Evolutionary conservation across 1,140 invertebrate genomes (phyloP).

Genomic region (Agraylea sexmaculata): DNA sequence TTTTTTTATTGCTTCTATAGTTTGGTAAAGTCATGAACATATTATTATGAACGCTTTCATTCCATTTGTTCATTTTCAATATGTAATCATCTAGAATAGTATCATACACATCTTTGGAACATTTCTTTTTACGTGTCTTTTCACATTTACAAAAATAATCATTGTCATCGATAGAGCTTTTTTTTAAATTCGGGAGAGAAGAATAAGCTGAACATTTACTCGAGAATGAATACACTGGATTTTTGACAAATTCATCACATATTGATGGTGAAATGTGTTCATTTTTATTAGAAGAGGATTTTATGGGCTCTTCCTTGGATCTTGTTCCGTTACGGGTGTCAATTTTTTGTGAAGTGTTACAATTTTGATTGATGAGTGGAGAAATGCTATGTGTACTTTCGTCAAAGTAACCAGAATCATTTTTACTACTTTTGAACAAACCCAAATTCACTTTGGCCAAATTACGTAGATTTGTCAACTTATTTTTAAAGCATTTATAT

Average conservation of each 20-base stretch:
- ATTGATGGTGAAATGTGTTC: no score
- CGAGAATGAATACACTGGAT: neutral
- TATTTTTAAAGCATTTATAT: slow-evolving; percentile 10
- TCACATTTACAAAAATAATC: neutral
- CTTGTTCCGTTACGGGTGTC: slow-evolving; percentile 2
- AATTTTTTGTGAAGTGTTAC: neutral
- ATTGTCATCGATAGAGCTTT: slow-evolving; percentile 1
- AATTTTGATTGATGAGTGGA: no score
- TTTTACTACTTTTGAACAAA: no score
- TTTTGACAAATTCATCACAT: no score
- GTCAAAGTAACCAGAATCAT: no score
- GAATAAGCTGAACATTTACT: slow-evolving; percentile 11
- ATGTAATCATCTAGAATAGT: slow-evolving; percentile 35
- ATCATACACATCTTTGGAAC: slow-evolving; percentile 25
- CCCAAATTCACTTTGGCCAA: no score
- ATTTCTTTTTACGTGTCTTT: slow-evolving; percentile 4
- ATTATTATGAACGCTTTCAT: slow-evolving; percentile 33
- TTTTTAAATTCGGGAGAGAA: slow-evolving; percentile 17
- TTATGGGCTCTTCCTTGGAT: neutral
- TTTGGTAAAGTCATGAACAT: slow-evolving; percentile 27
- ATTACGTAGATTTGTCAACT: slow-evolving; percentile 14
- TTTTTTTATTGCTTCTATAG: slow-evolving; percentile 21
- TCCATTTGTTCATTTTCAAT: slow-evolving; percentile 39
- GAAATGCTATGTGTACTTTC: no score
- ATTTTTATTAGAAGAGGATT: no score